phyloP scores from a whole-genome alignment of 2,113 vertebrate species.

The Urocynchramus pylzowi region DNA sequence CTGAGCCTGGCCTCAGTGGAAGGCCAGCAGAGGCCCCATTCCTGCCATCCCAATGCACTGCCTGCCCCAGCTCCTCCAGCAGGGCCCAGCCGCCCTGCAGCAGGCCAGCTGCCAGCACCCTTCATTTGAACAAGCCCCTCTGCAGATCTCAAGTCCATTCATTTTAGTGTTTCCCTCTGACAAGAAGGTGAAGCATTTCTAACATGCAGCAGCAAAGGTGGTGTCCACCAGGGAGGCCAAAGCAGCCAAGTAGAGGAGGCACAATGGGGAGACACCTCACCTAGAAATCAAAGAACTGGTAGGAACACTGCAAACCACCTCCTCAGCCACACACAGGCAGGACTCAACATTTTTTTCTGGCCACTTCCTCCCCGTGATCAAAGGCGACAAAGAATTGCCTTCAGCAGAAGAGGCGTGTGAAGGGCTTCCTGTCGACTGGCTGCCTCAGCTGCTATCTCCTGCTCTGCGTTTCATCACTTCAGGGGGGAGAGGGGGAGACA shows the following conservation, averaged over 20 bases:
- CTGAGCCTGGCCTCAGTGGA: neutral
- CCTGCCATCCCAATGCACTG: accelerated
- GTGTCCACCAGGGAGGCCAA: neutral
- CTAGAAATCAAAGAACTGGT: neutral
- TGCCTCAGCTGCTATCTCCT: neutral
- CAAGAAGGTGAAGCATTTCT: neutral
- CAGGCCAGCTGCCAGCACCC: neutral
- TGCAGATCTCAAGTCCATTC: neutral
- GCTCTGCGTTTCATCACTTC: neutral
- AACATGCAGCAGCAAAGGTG: accelerated
- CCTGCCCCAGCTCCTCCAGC: neutral
- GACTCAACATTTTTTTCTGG: neutral
- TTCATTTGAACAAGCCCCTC: neutral
- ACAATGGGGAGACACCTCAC: accelerated
- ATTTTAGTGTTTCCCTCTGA: neutral
- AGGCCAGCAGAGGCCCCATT: accelerated
- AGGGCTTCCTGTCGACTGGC: neutral
- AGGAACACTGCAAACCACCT: neutral
- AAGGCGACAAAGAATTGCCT: neutral
- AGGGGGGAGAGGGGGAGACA: neutral
- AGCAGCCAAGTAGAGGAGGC: neutral
- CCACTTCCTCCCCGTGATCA: neutral
- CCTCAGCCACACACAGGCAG: neutral
- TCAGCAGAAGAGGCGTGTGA: neutral
- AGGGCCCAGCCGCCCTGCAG: accelerated